phyloP scores from a whole-genome alignment of 2,888 invertebrate genomes.

The Prostheceraeus crozeri region DNA sequence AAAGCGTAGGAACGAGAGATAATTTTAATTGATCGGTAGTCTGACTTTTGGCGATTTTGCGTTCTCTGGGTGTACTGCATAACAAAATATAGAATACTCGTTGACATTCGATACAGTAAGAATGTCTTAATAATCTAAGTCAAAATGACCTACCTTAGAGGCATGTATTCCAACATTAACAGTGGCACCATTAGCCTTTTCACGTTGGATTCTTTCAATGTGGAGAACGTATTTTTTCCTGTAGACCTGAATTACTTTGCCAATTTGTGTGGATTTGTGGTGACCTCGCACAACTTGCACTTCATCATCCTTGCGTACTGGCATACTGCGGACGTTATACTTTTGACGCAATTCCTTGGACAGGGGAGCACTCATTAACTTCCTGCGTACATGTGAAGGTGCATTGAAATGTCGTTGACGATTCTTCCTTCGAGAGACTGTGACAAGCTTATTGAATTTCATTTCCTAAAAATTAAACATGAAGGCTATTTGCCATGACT shows the following conservation, averaged over 20 bases:
- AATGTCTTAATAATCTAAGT: too few relatives aligned
- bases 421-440: slow-evolving; percentile 91
- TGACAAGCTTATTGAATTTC: slow-evolving; percentile 87
- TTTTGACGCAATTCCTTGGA: slow-evolving; percentile 94
- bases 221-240: slow-evolving; percentile 97
- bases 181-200: slow-evolving; percentile 95
- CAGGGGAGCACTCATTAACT: slow-evolving; percentile 78
- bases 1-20: too few relatives aligned
- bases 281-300: slow-evolving; percentile 93
- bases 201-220: slow-evolving; percentile 96
- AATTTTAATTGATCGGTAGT: too few relatives aligned
- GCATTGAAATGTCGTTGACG: slow-evolving; percentile 97
- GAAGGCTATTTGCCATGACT: too few relatives aligned
- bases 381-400: slow-evolving; percentile 88
- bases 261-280: slow-evolving; percentile 96
- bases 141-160: slow-evolving; percentile 77
- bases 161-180: slow-evolving; percentile 98
- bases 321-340: slow-evolving; percentile 95
- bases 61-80: too few relatives aligned
- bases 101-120: too few relatives aligned
- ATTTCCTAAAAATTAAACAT: too few relatives aligned
- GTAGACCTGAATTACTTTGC: slow-evolving; percentile 95
- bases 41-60: too few relatives aligned
- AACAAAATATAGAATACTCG: too few relatives aligned
- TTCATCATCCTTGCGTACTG: slow-evolving; percentile 97